Evolutionary conservation across 2,888 invertebrate species (phyloP), one percentile per base, ranked within the genome.

Genomic region (Augochlorella aurata): DNA sequence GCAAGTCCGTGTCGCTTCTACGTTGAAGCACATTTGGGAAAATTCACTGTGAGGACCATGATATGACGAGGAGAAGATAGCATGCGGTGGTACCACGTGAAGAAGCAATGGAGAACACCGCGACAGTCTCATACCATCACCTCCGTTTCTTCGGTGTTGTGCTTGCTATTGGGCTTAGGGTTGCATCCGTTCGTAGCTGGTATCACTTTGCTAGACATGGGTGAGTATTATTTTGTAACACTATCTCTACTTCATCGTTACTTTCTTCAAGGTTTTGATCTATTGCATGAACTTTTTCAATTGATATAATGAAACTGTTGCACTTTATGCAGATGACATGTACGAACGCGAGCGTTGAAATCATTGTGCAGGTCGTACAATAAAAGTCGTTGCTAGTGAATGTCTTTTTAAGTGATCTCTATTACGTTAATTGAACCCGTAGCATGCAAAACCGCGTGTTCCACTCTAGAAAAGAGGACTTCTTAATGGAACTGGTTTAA

Each of bases 81-180:
- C 87, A 91, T 91, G 91, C 87, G 85, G 83, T 76, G 78, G 75
- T 87, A 87, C 69, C 81, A 88, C 83, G 76, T 49, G 79, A 85
- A 86, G 66, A 73, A 79, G 72, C 79, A 76, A 89, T 90, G 91
- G 91, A 90, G 82, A 87, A 87, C 83, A 87, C 82, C 79, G 85
- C 82, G 83, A 82, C 81, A 78, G 77, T 74, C 79, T 77, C 84
- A 85, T 80, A 75, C 84, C 52, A 66, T 80, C 82, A 74, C 77
- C 72, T 71, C 80, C 72, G 72, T 80, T 76, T 71, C 49, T 38
- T 54, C 80, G 70, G 45, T 83, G 8, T n/a, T 83, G 61, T 72
- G 77, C 71, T 50, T 84, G 47, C 73, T 78, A 10, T 10, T 85
- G 8, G 21, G 63, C 29, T 65, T 45, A 47, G 82, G 63, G 49